Evolutionary conservation across 2,797 vertebrate species (phyloP).

Genomic region (Iguana delicatissima): DNA sequence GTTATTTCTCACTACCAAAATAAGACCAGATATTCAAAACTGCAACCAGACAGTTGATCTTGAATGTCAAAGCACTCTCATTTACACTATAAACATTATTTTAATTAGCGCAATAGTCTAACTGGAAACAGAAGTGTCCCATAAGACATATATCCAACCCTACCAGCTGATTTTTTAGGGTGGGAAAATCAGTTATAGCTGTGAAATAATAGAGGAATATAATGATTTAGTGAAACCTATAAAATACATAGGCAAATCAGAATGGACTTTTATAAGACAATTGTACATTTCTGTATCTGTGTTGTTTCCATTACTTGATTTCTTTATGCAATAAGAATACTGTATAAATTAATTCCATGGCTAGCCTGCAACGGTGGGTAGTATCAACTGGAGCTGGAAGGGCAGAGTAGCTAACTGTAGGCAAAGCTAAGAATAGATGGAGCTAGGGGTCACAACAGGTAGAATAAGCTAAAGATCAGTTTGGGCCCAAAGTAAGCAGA

Average conservation of each 20-base stretch:
- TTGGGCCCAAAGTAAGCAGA: not conserved
- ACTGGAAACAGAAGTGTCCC: not conserved
- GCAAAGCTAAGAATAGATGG: not conserved
- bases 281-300: not conserved
- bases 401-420: not conserved
- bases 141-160: not conserved
- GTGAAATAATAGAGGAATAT: not conserved
- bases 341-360: not conserved
- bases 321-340: not conserved
- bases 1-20: not conserved
- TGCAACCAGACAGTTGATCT: not conserved
- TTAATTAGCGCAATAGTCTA: not conserved
- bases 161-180: not conserved
- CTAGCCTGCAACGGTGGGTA: not conserved
- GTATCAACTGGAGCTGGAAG: not conserved
- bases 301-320: not conserved
- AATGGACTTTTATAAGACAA: not conserved
- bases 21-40: not conserved
- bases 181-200: not conserved
- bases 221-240: not conserved
- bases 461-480: not conserved
- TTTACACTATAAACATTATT: constrained; percentile 4
- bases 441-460: not conserved
- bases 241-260: not conserved
- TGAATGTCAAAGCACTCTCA: not conserved